Evolutionary conservation across 2,113 vertebrate genomes (phyloP), one percentile per base, ranked within the genome.

Genomic region (Antigone vipio): DNA sequence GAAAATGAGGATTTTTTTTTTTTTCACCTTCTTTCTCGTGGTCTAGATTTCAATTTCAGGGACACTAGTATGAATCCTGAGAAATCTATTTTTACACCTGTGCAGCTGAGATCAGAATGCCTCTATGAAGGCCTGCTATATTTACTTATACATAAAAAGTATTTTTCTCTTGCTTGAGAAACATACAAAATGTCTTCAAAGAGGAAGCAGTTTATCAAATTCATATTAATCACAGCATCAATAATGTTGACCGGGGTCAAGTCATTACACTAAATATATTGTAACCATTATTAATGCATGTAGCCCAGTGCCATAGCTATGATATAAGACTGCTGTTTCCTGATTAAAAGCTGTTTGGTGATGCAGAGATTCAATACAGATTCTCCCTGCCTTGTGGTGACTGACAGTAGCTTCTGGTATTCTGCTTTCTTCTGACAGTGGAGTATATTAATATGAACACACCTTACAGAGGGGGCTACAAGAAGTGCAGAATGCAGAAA

Each of bases 171-270:
- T 95, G 92, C 97, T 96, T 88, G 53, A 92, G 85, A 96, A 95
- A 92, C 92, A 88, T 77, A 71, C 45, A 96, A 85, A 92, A 93
- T 86, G 83, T 93, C 97, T 97, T 94, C 96, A 97, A 97, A 98
- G 96, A 97, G 98, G 98, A 98, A 97, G 94, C 89, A 97, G 97
- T 97, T 98, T 96, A 96, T 98, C 98, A 97, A 95, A 96, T 94
- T 93, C 95, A 26, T 97, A 91, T 97, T 98, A 97, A 97, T 97
- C 97, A 97, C 50, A 86, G 95, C 83, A 89, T 95, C 97, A 76
- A 67, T 93, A 91, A 92, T 95, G 96, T 88, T 85, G 95, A 97
- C 96, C 16, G 62, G 91, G 97, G 98, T 98, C 97, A 97, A 93
- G 95, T 96, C 97, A 97, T 98, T 97, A 97, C 97, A 96, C 97